Percentiles rank a stretch among this genome's conserved stretches.
These are phyloP conservation scores for Notolabrus celidotus DNA, from an alignment of 2,797 vertebrate genomes.

Conservation along the genomic window DNA sequence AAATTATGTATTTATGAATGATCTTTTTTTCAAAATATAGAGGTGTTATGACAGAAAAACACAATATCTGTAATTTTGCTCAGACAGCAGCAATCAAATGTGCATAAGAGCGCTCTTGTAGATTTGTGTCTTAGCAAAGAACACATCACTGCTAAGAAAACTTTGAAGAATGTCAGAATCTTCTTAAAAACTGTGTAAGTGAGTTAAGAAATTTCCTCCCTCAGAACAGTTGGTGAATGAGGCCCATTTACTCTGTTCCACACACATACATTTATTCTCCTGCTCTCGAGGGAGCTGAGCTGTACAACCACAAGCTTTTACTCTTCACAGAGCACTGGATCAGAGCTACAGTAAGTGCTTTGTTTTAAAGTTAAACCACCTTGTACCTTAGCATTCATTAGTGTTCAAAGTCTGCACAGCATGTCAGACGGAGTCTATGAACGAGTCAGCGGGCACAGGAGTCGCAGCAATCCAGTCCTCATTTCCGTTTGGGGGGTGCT, in stretches of 20 bases:
- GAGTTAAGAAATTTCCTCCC: too few species aligned
- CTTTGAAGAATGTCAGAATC: too few species aligned
- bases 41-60: too few species aligned
- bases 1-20: too few species aligned
- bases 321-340: constrained; percentile 27
- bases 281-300: constrained; percentile 22
- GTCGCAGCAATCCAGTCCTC: neutral
- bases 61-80: too few species aligned
- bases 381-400: constrained; percentile 9
- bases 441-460: neutral
- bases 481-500: neutral
- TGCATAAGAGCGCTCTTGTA: too few species aligned
- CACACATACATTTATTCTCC: constrained; percentile 24
- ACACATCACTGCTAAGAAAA: too few species aligned
- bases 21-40: too few species aligned
- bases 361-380: constrained; percentile 18
- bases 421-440: neutral
- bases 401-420: neutral
- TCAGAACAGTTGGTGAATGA: too few species aligned
- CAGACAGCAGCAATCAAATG: too few species aligned
- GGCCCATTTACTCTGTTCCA: neutral
- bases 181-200: too few species aligned
- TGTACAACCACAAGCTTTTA: constrained; percentile 23
- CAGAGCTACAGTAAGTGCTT: constrained; percentile 26
- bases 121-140: too few species aligned